phyloP scores from a whole-genome alignment of 1,140 invertebrate species.

The Paraescarpia echinospica region DNA sequence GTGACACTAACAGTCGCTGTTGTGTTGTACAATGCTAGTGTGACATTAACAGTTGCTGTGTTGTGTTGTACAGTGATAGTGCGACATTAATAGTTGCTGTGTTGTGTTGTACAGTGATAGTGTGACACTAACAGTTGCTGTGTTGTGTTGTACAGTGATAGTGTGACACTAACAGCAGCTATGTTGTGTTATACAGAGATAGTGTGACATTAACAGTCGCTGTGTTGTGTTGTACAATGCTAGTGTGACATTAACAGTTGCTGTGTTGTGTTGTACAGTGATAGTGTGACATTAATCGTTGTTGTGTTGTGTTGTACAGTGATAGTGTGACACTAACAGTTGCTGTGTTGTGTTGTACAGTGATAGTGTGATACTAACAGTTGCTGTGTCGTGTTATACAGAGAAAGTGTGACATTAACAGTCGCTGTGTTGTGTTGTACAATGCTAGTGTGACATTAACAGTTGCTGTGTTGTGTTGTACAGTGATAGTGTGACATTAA shows the following conservation, averaged over 20 bases:
- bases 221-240: too few species aligned
- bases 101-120: neutral
- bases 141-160: neutral
- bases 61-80: conserved; percentile 44
- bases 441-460: neutral
- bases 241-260: too few species aligned
- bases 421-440: neutral
- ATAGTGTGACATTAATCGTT: too few species aligned
- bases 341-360: neutral
- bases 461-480: neutral
- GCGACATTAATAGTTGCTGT: neutral
- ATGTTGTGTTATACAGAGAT: too few species aligned
- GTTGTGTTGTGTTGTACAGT: neutral
- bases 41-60: neutral
- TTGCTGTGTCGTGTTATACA: neutral
- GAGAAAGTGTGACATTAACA: neutral
- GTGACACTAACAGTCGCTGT: neutral
- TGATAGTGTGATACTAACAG: neutral
- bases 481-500: neutral
- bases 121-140: neutral
- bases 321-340: neutral
- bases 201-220: too few species aligned
- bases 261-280: too few species aligned
- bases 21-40: neutral
- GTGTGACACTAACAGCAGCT: neutral